Percentiles rank a stretch among this genome's conserved stretches.
Conservation (phyloP, 2,797 vertebrate genomes). For the Cyclopterus lumpus region DNA sequence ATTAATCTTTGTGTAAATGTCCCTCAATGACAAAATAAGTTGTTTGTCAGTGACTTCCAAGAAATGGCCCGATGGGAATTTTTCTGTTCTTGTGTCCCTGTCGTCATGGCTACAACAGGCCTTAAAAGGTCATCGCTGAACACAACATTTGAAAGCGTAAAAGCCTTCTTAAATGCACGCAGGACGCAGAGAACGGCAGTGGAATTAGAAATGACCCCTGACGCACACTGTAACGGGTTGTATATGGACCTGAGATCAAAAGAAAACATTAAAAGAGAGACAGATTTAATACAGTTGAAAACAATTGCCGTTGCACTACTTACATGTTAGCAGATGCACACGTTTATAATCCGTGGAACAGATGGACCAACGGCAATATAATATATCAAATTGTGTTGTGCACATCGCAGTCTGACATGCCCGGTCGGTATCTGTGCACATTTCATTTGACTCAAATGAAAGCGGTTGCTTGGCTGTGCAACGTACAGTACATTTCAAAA, state of each 20-base stretch:
- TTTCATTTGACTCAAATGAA: not conserved
- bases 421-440: not conserved
- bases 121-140: not conserved
- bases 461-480: not conserved
- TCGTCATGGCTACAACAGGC: not conserved
- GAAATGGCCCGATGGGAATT: not conserved
- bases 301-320: no score
- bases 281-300: not conserved
- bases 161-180: not conserved
- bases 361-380: not conserved
- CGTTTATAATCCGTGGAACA: not conserved
- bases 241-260: no score
- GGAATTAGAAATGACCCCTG: not conserved
- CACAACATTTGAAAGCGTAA: not conserved
- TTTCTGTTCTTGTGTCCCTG: not conserved
- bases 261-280: no score
- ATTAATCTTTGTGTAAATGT: constrained; percentile 12
- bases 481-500: not conserved
- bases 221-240: no score
- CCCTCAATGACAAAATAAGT: not conserved
- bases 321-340: not conserved
- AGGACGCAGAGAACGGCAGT: not conserved
- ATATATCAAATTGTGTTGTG: not conserved
- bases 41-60: not conserved
- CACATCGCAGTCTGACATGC: not conserved